Percentiles rank a stretch among this genome's conserved stretches.
Evolutionary conservation across 2,888 invertebrate genomes (phyloP).

Genomic region (Thera obeliscata): DNA sequence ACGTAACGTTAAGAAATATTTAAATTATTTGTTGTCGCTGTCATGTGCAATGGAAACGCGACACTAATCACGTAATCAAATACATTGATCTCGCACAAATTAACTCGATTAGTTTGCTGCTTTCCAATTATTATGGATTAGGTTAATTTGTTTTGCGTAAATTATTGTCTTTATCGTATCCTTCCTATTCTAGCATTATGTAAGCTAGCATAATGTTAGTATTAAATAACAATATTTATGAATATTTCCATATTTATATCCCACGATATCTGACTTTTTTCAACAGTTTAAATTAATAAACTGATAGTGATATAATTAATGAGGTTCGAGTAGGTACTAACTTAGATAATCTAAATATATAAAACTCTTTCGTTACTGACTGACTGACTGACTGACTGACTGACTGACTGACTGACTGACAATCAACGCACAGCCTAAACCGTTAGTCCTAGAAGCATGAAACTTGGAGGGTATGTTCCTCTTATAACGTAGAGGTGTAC

Average conservation of each 20-base stretch:
- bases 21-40: background rate
- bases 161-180: background rate
- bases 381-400: too few species aligned
- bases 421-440: too few species aligned
- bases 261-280: background rate
- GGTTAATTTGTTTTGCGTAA: conserved; percentile 12
- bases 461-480: too few species aligned
- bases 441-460: too few species aligned
- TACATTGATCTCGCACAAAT: conserved; percentile 17
- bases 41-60: conserved; percentile 19
- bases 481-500: too few species aligned
- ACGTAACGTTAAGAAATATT: too few species aligned
- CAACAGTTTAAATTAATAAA: background rate
- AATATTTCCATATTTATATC: background rate
- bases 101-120: conserved; percentile 7
- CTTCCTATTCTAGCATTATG: background rate
- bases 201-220: background rate
- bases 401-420: too few species aligned
- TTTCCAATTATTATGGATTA: conserved; percentile 10
- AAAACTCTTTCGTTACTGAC: too few species aligned
- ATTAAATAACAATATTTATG: background rate
- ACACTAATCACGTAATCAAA: conserved; percentile 18
- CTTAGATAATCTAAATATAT: too few species aligned
- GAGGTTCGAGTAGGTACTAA: background rate
- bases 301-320: background rate